Evolutionary conservation across 1,140 invertebrate species (phyloP), one percentile per base, ranked within the genome.

Genomic region (Cyrtorhinus lividipennis): DNA sequence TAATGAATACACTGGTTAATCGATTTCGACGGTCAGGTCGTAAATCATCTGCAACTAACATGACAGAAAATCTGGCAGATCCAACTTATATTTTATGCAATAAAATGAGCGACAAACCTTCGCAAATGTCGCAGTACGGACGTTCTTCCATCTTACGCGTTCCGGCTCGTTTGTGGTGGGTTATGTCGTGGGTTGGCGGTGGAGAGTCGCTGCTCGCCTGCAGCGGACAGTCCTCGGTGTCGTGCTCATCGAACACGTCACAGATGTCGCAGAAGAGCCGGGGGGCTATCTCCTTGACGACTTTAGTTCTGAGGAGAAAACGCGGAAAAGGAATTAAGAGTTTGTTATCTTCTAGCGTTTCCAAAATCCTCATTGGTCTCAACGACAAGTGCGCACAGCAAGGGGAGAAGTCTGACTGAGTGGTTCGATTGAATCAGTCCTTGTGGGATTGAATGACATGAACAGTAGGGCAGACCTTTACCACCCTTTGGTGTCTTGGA

Each of bases 261-360:
- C 95, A 98, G 69, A 97, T 97, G 79, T 98, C 95, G 79, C 95
- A 98, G 76, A 92, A 98, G 67, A 93, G 75, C 48, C 95, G 83
- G 24, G 88, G 87, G 20, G 87, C 78, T 2, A 81, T 74, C 61
- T 75, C 67, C 62, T 73, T 73, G 1, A 30, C 26, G n/a, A 27
- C 58, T 61, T 73, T 64, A 15, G 56, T 45, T 45, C 61, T 56
- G 45, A 70, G 1, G 76, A 73, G 58, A 66, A 73, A 56, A 18
- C 57, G 66, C 62, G 67, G 63, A 64, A 65, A 59, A 65, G 64
- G 44, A 27, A 62, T 58, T 26, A 46, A 30, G 53, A 63, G 56
- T 57, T 64, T 38, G 56, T 45, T n/a, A 15, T 38, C 26, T 27
- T 24, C 30, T 25, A 56, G 15, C 13, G 13, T 58, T 23, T 63